Evolutionary conservation across 2,888 invertebrate genomes (phyloP).

Genomic region (Trimorus sp.): DNA sequence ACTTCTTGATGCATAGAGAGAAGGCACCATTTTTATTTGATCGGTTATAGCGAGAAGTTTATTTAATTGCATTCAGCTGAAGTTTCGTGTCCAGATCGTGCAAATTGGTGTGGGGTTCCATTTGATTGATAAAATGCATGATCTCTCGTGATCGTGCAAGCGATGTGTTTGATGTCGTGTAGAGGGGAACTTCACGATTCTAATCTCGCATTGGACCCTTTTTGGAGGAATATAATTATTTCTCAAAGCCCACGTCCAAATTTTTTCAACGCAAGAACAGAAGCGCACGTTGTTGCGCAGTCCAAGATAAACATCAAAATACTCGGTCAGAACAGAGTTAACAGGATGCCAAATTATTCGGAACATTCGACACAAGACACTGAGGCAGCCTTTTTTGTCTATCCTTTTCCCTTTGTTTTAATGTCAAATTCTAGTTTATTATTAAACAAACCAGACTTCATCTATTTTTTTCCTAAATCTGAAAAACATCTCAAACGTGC

Average conservation of each 20-base stretch:
- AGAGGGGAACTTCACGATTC: slow-evolving; percentile 46
- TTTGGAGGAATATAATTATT: slow-evolving; percentile 56
- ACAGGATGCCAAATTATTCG: slow-evolving; percentile 54
- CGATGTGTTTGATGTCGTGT: slow-evolving; percentile 16
- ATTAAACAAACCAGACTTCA: too few species aligned
- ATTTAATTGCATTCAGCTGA: too few species aligned
- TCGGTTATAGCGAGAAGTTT: too few species aligned
- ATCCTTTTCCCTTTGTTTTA: slow-evolving; percentile 5
- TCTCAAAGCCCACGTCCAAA: slow-evolving; percentile 44
- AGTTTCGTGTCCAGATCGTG: too few species aligned
- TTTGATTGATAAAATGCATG: too few species aligned
- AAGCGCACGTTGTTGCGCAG: slow-evolving; percentile 43
- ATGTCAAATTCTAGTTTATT: not conserved
- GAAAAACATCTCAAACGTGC: too few species aligned
- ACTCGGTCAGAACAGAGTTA: slow-evolving; percentile 36
- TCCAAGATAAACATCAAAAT: slow-evolving; percentile 55
- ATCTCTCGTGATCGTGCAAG: slow-evolving; percentile 23
- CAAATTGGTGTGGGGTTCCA: too few species aligned
- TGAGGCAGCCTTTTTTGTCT: slow-evolving; percentile 10
- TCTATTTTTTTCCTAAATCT: too few species aligned
- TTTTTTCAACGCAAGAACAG: slow-evolving; percentile 47
- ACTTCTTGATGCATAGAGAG: too few species aligned
- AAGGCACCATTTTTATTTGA: too few species aligned
- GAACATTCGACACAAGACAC: slow-evolving; percentile 20
- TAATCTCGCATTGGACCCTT: slow-evolving; percentile 50